Conservation (phyloP, 2,797 vertebrate genomes). For the Pampus argenteus region DNA sequence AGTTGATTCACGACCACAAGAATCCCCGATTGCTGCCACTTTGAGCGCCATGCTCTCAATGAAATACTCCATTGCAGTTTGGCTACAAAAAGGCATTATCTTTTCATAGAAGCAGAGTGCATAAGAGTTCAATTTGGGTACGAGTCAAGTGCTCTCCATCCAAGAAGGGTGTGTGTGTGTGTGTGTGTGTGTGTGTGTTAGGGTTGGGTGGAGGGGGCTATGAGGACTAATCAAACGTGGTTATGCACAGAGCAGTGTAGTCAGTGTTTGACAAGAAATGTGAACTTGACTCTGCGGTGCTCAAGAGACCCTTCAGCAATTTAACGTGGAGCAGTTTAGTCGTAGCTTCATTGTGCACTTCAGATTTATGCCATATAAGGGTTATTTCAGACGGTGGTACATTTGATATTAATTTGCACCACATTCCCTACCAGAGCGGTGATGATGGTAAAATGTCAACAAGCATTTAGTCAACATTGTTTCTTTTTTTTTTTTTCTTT, state of each 20-base stretch:
- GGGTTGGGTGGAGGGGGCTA: conserved; percentile 28
- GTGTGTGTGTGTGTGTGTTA: conserved; percentile 27
- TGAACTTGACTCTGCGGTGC: conserved; percentile 67
- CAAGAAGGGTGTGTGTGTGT: conserved; percentile 38
- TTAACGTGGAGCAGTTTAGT: conserved; percentile 23
- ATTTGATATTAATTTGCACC: conserved; percentile 47
- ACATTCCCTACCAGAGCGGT: neutral
- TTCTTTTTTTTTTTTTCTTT: neutral
- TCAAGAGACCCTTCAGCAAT: conserved; percentile 60
- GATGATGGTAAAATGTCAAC: conserved; percentile 26
- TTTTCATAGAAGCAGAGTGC: conserved; percentile 66
- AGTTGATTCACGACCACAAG: conserved; percentile 48
- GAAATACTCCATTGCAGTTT: conserved; percentile 64
- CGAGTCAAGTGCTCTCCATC: conserved; percentile 81
- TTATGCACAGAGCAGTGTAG: conserved; percentile 53
- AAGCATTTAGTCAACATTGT: neutral
- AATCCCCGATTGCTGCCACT: conserved; percentile 48
- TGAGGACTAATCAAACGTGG: conserved; percentile 75
- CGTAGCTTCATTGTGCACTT: conserved; percentile 21
- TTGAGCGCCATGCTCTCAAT: conserved; percentile 47
- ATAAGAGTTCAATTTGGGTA: conserved; percentile 74
- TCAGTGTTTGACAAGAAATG: conserved; percentile 69
- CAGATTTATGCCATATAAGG: conserved; percentile 4
- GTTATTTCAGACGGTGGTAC: conserved; percentile 33
- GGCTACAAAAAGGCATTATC: conserved; percentile 64